Evolutionary conservation across 2,888 invertebrate species (phyloP).

Genomic region (Conus canariensis): DNA sequence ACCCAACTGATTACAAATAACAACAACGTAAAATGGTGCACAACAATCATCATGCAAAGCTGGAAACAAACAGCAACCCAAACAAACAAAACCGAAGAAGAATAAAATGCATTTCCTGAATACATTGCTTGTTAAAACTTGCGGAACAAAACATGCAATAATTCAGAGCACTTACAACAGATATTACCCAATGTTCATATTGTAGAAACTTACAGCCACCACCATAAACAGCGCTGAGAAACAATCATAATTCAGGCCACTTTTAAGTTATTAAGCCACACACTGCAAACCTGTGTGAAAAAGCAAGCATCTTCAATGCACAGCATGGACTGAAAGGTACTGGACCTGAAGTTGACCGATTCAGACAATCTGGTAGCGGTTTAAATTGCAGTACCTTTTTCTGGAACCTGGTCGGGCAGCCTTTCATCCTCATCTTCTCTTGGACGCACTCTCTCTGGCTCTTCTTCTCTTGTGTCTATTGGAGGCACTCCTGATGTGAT

Average conservation of each 20-base stretch:
- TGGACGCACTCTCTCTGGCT: neutral
- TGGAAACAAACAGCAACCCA: neutral
- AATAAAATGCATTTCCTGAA: neutral
- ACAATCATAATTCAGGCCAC: too few relatives aligned
- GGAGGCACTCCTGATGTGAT: neutral
- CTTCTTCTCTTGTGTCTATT: neutral
- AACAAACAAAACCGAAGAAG: neutral
- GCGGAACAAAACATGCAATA: neutral
- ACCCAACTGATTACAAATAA: too few relatives aligned
- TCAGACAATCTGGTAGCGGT: neutral
- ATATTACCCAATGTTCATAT: too few relatives aligned
- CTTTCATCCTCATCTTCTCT: conserved; percentile 29
- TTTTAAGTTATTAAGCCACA: neutral
- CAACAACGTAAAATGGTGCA: neutral
- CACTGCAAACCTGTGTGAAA: neutral
- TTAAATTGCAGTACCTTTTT: conserved; percentile 37
- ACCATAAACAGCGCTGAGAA: too few relatives aligned
- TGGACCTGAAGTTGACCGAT: neutral
- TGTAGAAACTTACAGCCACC: too few relatives aligned
- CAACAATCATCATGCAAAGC: conserved; percentile 22
- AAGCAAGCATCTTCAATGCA: too few relatives aligned
- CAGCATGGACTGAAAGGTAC: neutral
- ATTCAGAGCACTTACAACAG: neutral
- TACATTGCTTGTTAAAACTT: neutral
- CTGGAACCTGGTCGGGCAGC: conserved; percentile 3